phyloP scores from a whole-genome alignment of 2,113 vertebrate species.

The Oostethus manadensis region DNA sequence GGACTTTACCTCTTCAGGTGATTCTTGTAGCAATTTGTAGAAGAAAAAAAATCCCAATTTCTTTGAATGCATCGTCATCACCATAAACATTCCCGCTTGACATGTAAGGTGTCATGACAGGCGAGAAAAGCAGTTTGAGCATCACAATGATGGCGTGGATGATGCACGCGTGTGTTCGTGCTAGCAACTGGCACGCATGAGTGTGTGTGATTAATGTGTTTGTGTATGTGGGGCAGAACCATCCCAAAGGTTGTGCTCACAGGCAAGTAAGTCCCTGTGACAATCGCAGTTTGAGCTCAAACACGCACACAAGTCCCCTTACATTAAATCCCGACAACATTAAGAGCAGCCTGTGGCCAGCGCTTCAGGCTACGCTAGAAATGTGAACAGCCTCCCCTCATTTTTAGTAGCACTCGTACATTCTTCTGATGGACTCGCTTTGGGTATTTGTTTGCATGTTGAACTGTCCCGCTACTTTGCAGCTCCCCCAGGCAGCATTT shows the following conservation, averaged over 20 bases:
- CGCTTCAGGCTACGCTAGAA: conserved; percentile 28
- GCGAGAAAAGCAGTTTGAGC: conserved; percentile 5
- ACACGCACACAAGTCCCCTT: conserved; percentile 43
- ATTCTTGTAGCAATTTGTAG: not conserved
- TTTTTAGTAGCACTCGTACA: conserved; percentile 23
- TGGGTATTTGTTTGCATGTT: not conserved
- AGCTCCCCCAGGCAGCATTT: no score
- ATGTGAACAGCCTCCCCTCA: conserved; percentile 15
- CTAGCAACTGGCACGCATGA: conserved; percentile 32
- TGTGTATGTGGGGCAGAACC: conserved; percentile 35
- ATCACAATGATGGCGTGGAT: not conserved
- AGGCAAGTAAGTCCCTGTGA: conserved; percentile 52
- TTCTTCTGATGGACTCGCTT: conserved; percentile 5
- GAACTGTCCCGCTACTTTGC: not conserved
- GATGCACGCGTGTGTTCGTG: not conserved
- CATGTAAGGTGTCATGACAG: conserved; percentile 15
- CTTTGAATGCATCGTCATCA: not conserved
- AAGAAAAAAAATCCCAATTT: not conserved
- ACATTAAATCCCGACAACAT: conserved; percentile 43
- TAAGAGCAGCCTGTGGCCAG: conserved; percentile 36
- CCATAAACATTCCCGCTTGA: conserved; percentile 3
- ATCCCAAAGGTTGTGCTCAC: conserved; percentile 39
- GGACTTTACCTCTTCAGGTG: not conserved
- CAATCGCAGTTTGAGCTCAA: conserved; percentile 31
- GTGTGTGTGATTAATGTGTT: conserved; percentile 40